A percentile compares a stretch with the other conserved stretches of the same genome.
These are phyloP conservation scores for Artibeus lituratus DNA, from an alignment of 2,797 vertebrate genomes.

Conservation along the genomic window DNA sequence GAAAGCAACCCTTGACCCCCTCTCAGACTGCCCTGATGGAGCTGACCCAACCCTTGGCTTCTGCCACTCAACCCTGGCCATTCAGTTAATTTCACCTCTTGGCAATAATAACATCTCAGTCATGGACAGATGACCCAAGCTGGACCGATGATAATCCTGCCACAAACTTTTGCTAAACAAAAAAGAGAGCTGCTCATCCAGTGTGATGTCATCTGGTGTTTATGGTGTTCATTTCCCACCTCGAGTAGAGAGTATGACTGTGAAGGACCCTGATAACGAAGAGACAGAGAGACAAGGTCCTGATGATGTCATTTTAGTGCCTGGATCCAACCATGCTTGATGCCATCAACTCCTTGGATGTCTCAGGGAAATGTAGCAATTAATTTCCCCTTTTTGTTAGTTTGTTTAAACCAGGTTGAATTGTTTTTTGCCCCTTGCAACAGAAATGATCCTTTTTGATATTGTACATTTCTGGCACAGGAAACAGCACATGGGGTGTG, in stretches of 20 bases:
- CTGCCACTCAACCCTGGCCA: not conserved
- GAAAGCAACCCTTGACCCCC: not conserved
- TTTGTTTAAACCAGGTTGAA: not conserved
- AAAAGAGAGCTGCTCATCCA: not conserved
- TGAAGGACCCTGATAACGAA: not conserved
- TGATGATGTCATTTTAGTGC: not conserved
- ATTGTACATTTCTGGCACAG: not conserved
- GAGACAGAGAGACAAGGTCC: not conserved
- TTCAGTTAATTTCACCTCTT: not conserved
- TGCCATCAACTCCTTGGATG: not conserved
- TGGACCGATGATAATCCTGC: not conserved
- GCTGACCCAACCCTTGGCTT: not conserved
- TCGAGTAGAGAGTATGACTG: not conserved
- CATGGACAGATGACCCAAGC: not conserved
- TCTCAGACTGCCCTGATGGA: not conserved
- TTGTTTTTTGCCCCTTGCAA: not conserved
- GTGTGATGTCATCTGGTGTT: not conserved
- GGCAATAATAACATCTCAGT: not conserved
- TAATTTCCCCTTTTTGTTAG: not conserved
- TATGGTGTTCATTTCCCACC: not conserved
- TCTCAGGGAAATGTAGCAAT: not conserved
- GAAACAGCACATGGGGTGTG: not conserved
- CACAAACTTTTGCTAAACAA: not conserved
- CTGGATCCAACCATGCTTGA: not conserved
- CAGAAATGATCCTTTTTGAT: not conserved